Evolutionary conservation across 2,888 invertebrate genomes (phyloP), one percentile per base, ranked within the genome.

Genomic region (Cephus spinipes): DNA sequence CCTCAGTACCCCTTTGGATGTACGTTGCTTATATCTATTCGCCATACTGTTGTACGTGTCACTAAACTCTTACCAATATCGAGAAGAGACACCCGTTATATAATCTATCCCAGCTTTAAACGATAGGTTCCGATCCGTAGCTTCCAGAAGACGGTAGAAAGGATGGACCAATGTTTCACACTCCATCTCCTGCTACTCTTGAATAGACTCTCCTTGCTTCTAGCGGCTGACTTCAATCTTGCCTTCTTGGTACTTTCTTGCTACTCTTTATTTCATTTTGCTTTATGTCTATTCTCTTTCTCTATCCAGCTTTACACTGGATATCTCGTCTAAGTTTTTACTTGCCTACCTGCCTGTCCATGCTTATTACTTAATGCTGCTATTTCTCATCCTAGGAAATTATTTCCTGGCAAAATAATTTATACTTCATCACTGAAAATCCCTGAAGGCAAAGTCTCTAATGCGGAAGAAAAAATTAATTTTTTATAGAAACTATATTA

Each of bases 111-210:
- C 55, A 76, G 74, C 71, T 78, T 68, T 75, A 73, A 69, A 34
- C 79, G 83, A 83, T 85, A 83, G 83, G 80, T 80, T 76, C 79
- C 79, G 81, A 78, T 82, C 82, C 81, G 83, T 80, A 79, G 81
- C 30, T 35, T 77, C 69, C 82, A 82, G 83, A 82, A 81, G 81
- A 83, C 81, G 81, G 79, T 81, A 83, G 85, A 83, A 85, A 87
- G 84, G 85, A 87, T 85, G 88, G 83, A 80, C 83, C 86, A 85
- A 88, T 88, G 87, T 87, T 87, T 87, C 88, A 87, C 88, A 85
- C 86, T 86, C 87, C 83, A 87, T 87, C 86, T 87, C 87, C 87
- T 86, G 88, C 85, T 85, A 86, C 83, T 84, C 84, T 80, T 81
- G 75, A 69, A 77, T 55, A 80, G 79, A 84, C 81, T 81, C 80